Conservation (phyloP, 1,140 invertebrate genomes). For the Cotesia glomerata region DNA sequence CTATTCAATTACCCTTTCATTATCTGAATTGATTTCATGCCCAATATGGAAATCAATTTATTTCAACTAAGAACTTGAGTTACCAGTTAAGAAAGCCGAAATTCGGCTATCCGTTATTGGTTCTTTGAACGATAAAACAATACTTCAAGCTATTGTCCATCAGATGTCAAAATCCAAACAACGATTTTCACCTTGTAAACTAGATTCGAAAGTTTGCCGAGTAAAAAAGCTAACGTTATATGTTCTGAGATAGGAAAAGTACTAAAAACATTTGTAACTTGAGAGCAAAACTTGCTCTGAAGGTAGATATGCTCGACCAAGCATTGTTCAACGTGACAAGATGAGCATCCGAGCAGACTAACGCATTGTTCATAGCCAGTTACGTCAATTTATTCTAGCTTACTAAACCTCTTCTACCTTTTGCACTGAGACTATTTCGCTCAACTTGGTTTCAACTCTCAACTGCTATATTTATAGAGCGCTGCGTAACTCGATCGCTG, state of each 20-base stretch:
- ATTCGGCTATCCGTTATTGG: no score
- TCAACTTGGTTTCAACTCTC: no score
- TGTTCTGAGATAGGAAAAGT: neutral
- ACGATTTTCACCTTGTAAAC: neutral
- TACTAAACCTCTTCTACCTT: no score
- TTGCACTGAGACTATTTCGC: no score
- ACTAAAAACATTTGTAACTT: constrained; percentile 5
- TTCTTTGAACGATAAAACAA: neutral
- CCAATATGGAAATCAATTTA: no score
- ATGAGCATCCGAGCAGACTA: constrained; percentile 7
- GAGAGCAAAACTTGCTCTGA: neutral
- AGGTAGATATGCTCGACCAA: constrained; percentile 9
- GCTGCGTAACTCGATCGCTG: neutral
- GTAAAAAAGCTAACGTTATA: no score
- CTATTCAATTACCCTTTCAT: no score
- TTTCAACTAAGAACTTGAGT: no score
- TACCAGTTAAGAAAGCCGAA: no score
- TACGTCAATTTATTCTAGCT: constrained; percentile 8
- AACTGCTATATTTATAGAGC: no score
- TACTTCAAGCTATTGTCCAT: neutral
- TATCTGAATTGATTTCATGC: no score
- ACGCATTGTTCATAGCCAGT: constrained; percentile 24
- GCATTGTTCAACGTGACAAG: constrained; percentile 20
- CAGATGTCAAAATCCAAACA: neutral
- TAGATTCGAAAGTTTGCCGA: neutral